Evolutionary conservation across 2,797 vertebrate species (phyloP).

Genomic region (Pelochelys cantorii): DNA sequence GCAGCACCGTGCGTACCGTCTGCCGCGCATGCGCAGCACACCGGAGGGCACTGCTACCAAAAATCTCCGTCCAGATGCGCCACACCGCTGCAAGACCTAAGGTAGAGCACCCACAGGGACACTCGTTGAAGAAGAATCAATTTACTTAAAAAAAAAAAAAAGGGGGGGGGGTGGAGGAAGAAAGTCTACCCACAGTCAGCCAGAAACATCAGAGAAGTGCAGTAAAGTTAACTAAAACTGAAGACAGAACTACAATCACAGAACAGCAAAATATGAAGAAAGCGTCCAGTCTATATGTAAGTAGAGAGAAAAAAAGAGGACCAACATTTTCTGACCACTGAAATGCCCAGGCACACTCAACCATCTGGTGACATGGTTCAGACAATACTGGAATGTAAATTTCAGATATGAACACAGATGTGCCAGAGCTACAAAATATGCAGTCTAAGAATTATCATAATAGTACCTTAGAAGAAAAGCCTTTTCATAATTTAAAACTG

Average conservation of each 20-base stretch:
- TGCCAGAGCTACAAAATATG: background rate
- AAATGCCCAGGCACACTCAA: background rate
- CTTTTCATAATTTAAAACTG: background rate
- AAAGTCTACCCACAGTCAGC: background rate
- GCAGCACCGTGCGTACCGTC: too few relatives aligned
- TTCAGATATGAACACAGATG: background rate
- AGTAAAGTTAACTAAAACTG: background rate
- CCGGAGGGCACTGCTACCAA: too few relatives aligned
- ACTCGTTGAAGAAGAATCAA: background rate
- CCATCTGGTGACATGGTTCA: background rate
- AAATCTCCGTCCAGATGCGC: too few relatives aligned
- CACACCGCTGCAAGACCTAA: too few relatives aligned
- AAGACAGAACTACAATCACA: background rate
- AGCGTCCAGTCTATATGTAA: background rate
- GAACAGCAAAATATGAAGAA: background rate
- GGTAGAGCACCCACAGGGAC: too few relatives aligned
- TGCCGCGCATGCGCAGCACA: too few relatives aligned
- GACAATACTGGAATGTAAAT: background rate
- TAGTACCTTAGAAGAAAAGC: background rate
- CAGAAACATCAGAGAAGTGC: background rate
- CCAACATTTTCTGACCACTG: background rate
- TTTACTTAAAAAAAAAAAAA: background rate
- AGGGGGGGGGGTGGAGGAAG: too few relatives aligned
- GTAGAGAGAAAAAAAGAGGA: background rate
- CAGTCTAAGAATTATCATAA: background rate